Evolutionary conservation across 2,888 invertebrate species (phyloP), one percentile per base, ranked within the genome.

Genomic region (Suillia variegata): DNA sequence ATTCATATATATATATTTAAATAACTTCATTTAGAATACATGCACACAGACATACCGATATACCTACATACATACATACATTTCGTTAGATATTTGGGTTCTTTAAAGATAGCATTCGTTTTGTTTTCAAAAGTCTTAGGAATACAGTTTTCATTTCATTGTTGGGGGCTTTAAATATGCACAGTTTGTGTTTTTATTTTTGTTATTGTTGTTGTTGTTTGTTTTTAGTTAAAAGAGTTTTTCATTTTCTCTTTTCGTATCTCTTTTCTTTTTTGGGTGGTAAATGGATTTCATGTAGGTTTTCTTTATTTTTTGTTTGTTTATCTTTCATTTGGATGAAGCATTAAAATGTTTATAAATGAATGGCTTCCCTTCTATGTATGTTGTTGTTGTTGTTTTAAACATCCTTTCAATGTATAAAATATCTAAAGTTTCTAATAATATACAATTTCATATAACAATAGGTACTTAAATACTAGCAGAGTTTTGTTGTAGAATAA

Each of bases 121-220:
- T 70, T 68, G 65, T 69, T 72, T 73, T 62, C 74, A 74, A 66
- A 75, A 77, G 76, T 77, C 74, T 75, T 77, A 78, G 64, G 58
- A 67, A 68, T 76, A 77, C 69, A 78, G 69, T 73, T 72, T 69
- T 53, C 62, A 71, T 66, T 69, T 61, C 21, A 54, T 65, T 51
- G 55, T 65, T 47, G 56, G 55, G 53, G 47, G n/a, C n/a, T 55
- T 61, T 57, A 60, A 56, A 61, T 57, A 59, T 63, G 53, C 59
- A 62, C 62, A 60, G 55, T 59, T 62, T 57, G 56, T 45, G 38
- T 62, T 58, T 58, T 20, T 50, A 49, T 55, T 65, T 58, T 62
- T 57, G 63, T 55, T n/a, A n/a, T 64, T 62, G 58, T 63, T 56
- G 56, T 31, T 31, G 12, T n/a, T n/a, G n/a, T n/a, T n/a, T 31